Evolutionary conservation across 2,888 invertebrate species (phyloP).

Genomic region (Encarsia formosa): DNA sequence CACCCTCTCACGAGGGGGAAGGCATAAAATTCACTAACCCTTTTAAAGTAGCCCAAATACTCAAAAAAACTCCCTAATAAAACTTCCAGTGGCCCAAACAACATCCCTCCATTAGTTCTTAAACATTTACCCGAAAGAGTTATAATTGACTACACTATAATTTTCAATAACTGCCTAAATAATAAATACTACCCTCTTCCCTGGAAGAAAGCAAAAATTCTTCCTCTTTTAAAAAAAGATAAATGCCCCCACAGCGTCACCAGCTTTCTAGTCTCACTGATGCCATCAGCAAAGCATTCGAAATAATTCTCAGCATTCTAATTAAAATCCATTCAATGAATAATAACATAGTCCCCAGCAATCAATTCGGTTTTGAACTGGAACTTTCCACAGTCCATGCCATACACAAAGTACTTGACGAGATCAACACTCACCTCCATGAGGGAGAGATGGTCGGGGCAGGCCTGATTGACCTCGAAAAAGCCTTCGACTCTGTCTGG

Average conservation of each 20-base stretch:
- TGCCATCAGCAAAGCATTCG: slow-evolving; percentile 31
- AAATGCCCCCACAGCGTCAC: slow-evolving; percentile 10
- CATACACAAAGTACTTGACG: slow-evolving; percentile 12
- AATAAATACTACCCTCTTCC: slow-evolving; percentile 33
- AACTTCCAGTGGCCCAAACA: slow-evolving; percentile 22
- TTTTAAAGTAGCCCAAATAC: too few species aligned
- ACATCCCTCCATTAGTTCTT: slow-evolving; percentile 20
- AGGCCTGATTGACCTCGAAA: slow-evolving; percentile 21
- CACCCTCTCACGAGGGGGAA: neutral
- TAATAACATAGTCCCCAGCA: slow-evolving; percentile 20
- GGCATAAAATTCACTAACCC: too few species aligned
- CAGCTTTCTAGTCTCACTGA: slow-evolving; percentile 30
- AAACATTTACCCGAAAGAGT: slow-evolving; percentile 9
- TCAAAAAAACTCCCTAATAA: too few species aligned
- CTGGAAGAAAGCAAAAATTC: slow-evolving; percentile 31
- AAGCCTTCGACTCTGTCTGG: slow-evolving; percentile 25
- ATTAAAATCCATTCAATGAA: neutral
- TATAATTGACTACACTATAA: slow-evolving; percentile 1
- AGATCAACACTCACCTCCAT: slow-evolving; percentile 6
- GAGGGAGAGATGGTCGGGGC: slow-evolving; percentile 8
- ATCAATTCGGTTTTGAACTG: slow-evolving; percentile 27
- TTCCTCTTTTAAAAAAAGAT: slow-evolving; percentile 23
- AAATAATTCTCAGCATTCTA: slow-evolving; percentile 23
- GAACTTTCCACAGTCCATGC: slow-evolving; percentile 27
- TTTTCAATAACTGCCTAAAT: slow-evolving; percentile 31